Base-by-base conservation (phyloP, 1,140 invertebrate genomes). In the Aphelinus atriplicis region DNA sequence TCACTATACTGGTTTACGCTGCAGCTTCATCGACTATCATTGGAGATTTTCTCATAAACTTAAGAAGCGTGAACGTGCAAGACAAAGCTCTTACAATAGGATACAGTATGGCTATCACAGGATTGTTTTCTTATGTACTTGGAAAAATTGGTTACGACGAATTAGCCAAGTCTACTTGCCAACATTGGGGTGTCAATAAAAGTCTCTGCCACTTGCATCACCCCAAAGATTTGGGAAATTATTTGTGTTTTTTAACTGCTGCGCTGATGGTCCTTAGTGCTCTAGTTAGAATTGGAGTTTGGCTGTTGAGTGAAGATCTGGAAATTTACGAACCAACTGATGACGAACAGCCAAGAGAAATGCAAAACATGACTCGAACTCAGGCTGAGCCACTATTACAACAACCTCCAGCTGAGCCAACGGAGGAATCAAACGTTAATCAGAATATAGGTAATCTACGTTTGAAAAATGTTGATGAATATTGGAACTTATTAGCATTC, bases 81-180 rank as follows among this genome's bases (percentile, higher is more conserved):
- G 91, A 93, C 72, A 92, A 92, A 80, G 83, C 90, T 0, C 73
- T 91, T 45, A 87, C 90, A 0, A 84, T 92, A 76, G 90, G 89
- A n/a, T 89, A 91, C 43, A 88, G 89, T 76, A 78, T 92, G 50
- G 87, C 85, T 60, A 83, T 89, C 10, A 78, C 89, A 2, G 86
- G 87, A 0, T 75, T 92, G 1, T 87, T 92, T 7, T 87, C 88
- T 10, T 89, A 90, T 78, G 78, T 92, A 3, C 89, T 89, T 1
- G 89, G 89, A 2, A 90, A 90, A 83, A 77, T 91, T 6, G 80
- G 88, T 48, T 92, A 92, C 76, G 81, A 90, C 55, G 47, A 82
- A 43, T 87, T 91, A 10, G 83, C 87, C 10, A 83, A 81, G 48
- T 43, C 66, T 7, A 81, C 84, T 0, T 88, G 87, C 47, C 78